Percentiles rank a stretch among this genome's conserved stretches.
These are phyloP conservation scores for Spheniscus humboldti DNA, from an alignment of 2,797 vertebrate species.

Conservation along the genomic window DNA sequence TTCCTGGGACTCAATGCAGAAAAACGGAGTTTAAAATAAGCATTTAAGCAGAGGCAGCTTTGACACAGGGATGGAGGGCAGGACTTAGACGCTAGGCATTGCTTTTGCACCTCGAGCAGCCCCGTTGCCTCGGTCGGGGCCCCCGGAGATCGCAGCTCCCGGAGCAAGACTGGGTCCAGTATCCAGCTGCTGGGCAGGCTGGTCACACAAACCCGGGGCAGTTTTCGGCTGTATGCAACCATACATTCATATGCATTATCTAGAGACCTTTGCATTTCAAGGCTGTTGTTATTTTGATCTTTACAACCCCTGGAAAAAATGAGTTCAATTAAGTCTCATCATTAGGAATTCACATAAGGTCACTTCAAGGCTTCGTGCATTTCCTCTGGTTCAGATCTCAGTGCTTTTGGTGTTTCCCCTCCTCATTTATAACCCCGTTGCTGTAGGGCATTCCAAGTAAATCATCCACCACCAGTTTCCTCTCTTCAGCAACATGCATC, in stretches of 20 bases:
- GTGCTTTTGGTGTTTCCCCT: slow-evolving; percentile 24
- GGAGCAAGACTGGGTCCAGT: background rate
- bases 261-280: slow-evolving; percentile 23
- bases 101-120: background rate
- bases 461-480: slow-evolving; percentile 61
- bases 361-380: slow-evolving; percentile 11
- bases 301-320: slow-evolving; percentile 26
- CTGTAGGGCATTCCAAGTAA: slow-evolving; percentile 55
- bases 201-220: background rate
- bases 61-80: background rate
- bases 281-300: slow-evolving; percentile 45
- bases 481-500: background rate
- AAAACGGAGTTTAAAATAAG: background rate
- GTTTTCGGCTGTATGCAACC: background rate
- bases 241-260: background rate
- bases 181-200: background rate
- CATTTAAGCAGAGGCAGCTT: background rate
- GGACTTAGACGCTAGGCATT: background rate
- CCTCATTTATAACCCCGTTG: slow-evolving; percentile 1
- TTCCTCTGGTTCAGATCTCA: slow-evolving; percentile 39
- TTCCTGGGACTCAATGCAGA: background rate
- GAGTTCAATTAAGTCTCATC: slow-evolving; percentile 26
- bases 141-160: fast-evolving
- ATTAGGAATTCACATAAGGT: slow-evolving; percentile 58
- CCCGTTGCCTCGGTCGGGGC: fast-evolving